phyloP scores from a whole-genome alignment of 2,888 invertebrate genomes.

The Pediacus dermestoides region DNA sequence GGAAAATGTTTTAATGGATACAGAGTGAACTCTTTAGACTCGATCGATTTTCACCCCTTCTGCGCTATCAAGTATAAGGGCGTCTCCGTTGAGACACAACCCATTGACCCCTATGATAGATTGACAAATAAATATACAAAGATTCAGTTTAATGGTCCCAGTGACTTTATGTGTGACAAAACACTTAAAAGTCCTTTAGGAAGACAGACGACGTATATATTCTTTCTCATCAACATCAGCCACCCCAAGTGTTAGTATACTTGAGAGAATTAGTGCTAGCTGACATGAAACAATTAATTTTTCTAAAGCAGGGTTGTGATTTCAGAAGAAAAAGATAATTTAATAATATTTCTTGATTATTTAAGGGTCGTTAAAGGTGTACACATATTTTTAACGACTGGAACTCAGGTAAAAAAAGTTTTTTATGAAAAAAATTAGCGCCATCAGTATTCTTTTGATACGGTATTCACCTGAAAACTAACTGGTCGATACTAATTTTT shows the following conservation, averaged over 20 bases:
- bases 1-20: conserved; percentile 43
- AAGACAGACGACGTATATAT: conserved; percentile 3
- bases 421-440: conserved; percentile 24
- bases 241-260: conserved; percentile 7
- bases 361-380: conserved; percentile 26
- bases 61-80: conserved; percentile 31
- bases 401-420: conserved; percentile 20
- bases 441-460: conserved; percentile 34
- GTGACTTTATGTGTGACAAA: conserved; percentile 14
- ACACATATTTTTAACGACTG: conserved; percentile 10
- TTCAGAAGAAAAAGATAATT: conserved; percentile 23
- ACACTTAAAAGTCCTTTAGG: conserved; percentile 10
- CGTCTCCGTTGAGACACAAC: conserved; percentile 30
- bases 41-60: conserved; percentile 43
- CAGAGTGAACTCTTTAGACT: conserved; percentile 35
- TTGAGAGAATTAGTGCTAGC: conserved; percentile 13
- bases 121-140: conserved; percentile 43
- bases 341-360: conserved; percentile 31
- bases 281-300: conserved; percentile 26
- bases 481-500: conserved; percentile 31
- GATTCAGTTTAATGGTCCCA: conserved; percentile 32
- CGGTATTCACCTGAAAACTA: conserved; percentile 36
- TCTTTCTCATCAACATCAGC: not conserved
- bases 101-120: conserved; percentile 38
- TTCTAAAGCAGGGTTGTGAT: conserved; percentile 21